These are phyloP conservation scores for Baronia brevicornis DNA, from an alignment of 2,888 invertebrate genomes.

Conservation along the genomic window DNA sequence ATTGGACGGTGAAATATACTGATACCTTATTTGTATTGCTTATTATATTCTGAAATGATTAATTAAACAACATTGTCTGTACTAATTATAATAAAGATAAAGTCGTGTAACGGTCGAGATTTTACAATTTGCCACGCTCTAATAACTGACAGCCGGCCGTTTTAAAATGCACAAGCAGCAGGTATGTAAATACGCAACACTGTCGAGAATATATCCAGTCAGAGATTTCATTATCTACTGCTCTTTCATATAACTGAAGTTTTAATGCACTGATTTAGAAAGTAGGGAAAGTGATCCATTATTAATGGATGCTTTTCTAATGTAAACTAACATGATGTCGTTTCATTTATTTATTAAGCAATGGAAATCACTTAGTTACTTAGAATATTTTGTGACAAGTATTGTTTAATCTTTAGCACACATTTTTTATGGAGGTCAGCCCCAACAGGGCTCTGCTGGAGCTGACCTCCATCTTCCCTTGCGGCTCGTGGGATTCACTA, in stretches of 20 bases:
- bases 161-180: neutral
- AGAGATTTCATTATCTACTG: slow-evolving; percentile 10
- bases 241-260: slow-evolving; percentile 10
- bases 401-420: no score
- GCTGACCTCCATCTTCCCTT: no score
- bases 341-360: no score
- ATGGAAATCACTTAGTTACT: no score
- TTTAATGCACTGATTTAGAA: slow-evolving; percentile 13
- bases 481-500: no score
- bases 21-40: no score
- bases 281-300: slow-evolving; percentile 15
- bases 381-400: no score
- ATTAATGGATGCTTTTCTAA: slow-evolving; percentile 8
- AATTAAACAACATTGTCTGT: slow-evolving; percentile 1
- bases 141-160: slow-evolving; percentile 4
- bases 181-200: slow-evolving; percentile 8
- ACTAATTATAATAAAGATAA: slow-evolving; percentile 1
- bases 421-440: no score
- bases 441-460: no score
- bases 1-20: no score
- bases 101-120: slow-evolving; percentile 1
- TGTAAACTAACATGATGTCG: slow-evolving; percentile 2
- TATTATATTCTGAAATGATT: no score
- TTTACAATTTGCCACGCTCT: slow-evolving; percentile 8
- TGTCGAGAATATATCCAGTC: slow-evolving; percentile 3